These are phyloP conservation scores for Tonatia bakeri DNA, from an alignment of 2,113 vertebrate genomes.

Conservation along the genomic window DNA sequence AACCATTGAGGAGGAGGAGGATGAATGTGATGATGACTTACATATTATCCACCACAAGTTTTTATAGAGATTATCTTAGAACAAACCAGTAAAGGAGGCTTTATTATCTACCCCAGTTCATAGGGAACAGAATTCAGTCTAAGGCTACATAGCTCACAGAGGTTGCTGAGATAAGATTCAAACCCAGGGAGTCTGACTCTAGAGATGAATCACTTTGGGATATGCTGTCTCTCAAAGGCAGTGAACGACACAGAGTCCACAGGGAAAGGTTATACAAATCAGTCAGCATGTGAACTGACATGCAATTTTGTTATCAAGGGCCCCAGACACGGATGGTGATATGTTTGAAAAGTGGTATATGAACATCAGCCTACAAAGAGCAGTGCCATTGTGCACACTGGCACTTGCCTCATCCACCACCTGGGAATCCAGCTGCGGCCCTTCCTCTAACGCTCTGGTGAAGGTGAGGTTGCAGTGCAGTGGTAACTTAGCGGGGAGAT, in stretches of 20 bases:
- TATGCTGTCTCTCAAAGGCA: accelerated
- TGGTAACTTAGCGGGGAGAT: background rate
- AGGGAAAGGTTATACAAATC: background rate
- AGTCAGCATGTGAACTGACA: too few relatives aligned
- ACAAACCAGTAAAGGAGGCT: background rate
- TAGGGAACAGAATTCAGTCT: accelerated
- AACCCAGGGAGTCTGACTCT: background rate
- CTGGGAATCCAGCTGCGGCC: accelerated
- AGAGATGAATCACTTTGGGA: too few relatives aligned
- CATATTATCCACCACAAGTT: background rate
- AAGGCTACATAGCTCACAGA: background rate
- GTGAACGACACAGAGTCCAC: accelerated
- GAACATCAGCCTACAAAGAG: background rate
- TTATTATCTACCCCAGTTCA: background rate
- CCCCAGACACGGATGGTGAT: background rate
- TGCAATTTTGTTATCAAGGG: background rate
- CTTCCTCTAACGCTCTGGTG: background rate
- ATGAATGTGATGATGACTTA: background rate
- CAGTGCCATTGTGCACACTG: accelerated
- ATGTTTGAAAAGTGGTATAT: background rate
- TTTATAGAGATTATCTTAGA: background rate
- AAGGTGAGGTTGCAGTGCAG: background rate
- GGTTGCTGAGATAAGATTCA: background rate
- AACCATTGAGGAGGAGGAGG: too few relatives aligned
- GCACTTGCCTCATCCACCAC: accelerated